These are phyloP conservation scores for Philhelius pedissequus DNA, from an alignment of 2,888 invertebrate species.

Conservation along the genomic window DNA sequence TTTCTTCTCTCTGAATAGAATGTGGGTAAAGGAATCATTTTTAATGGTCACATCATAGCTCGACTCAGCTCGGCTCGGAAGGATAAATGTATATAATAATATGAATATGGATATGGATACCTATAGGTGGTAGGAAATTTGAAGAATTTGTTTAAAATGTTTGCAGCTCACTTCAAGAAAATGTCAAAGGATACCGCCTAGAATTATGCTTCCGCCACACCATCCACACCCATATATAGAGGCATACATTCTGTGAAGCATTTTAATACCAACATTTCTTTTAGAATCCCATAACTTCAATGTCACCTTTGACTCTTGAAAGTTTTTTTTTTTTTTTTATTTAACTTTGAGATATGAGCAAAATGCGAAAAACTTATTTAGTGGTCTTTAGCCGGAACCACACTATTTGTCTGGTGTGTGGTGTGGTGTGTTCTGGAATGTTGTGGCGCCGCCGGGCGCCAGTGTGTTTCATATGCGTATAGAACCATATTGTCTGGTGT, in stretches of 20 bases:
- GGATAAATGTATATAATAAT: slow-evolving; percentile 1
- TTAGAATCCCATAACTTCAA: neutral
- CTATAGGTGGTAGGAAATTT: slow-evolving; percentile 35
- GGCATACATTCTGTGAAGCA: neutral
- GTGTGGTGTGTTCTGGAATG: no score
- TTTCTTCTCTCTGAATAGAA: slow-evolving; percentile 45
- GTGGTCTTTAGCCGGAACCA: no score
- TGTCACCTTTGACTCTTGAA: neutral
- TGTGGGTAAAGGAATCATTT: slow-evolving; percentile 41
- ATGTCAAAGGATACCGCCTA: slow-evolving; percentile 14
- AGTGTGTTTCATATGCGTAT: no score
- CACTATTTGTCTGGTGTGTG: no score
- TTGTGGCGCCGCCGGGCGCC: no score
- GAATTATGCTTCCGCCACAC: neutral
- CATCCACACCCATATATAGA: neutral
- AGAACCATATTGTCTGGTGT: no score
- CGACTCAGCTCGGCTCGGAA: neutral
- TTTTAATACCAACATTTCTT: neutral
- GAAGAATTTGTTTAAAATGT: slow-evolving; percentile 51
- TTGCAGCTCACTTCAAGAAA: slow-evolving; percentile 37
- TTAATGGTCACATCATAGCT: slow-evolving; percentile 40
- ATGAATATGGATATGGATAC: neutral
- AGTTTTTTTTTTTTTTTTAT: neutral
- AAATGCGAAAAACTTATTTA: no score
- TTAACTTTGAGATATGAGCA: neutral